Base-by-base conservation (phyloP, 2,797 vertebrate genomes). In the Carapus acus region DNA sequence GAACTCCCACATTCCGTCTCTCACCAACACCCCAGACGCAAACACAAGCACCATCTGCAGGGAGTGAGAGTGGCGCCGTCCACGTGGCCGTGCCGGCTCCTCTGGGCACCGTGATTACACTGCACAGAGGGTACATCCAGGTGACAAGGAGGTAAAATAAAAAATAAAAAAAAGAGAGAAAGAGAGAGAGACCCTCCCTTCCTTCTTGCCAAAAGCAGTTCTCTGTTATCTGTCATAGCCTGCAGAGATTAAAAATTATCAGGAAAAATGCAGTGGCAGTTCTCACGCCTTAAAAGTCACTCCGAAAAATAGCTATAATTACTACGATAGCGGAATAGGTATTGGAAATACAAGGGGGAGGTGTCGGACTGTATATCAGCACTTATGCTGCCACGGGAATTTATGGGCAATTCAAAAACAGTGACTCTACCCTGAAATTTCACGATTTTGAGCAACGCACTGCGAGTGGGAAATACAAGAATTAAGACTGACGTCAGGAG, bases 31-130 rank as follows among this genome's bases (percentile, higher is more conserved):
- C 38, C n/a, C 27, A 54, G 31, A 33, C 31, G 31, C 31, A 33
- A 33, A 33, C 33, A 41, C 45, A 42, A 40, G 29, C 52, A 55
- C 1, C 44, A 44, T 54, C 42, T 64, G 48, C 40, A 43, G 34
- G 8, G 17, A 34, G 43, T n/a, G 59, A 44, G 43, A 52, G 37
- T 14, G 44, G 42, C 20, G 31, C 41, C 59, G 37, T 56, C 39
- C 23, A 5, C 41, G 6, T 13, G 22, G 43, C 46, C 36, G 18
- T 20, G 41, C 6, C 3, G 19, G 57, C 31, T 62, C 29, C 51
- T 59, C 40, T 15, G 19, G 46, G 42, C 46, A 23, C 19, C 23
- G 16, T 54, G 48, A 62, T 62, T 47, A 62, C 43, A 58, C 46
- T 49, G 53, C 22, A 41, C 33, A 14, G 40, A 9, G 12, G 40